Conservation (phyloP, 2,113 vertebrate species). For the Copsychus sechellarum region DNA sequence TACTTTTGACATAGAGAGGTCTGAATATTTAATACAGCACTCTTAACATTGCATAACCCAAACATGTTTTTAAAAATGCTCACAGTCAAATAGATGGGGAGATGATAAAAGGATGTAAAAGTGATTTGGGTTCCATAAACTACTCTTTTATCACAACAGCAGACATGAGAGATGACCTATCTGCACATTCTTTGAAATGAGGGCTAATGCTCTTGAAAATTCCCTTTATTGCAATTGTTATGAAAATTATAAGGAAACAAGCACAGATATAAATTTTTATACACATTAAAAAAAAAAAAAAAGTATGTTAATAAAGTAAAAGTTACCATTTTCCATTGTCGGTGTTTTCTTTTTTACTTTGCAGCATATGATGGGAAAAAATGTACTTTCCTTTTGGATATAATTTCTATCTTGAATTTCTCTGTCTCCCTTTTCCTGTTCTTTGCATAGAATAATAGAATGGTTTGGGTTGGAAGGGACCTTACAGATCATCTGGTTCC, state of each 20-base stretch:
- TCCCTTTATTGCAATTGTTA: neutral
- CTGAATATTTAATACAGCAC: constrained; percentile 11
- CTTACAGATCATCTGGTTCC: neutral
- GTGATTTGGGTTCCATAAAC: neutral
- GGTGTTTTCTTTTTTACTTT: neutral
- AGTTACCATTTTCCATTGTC: neutral
- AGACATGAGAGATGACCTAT: neutral
- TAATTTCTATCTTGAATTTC: neutral
- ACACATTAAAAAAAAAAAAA: neutral
- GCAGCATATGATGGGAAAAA: neutral
- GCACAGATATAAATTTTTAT: neutral
- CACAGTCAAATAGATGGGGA: neutral
- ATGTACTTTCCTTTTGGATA: neutral
- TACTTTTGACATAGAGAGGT: neutral
- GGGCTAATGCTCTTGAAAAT: neutral
- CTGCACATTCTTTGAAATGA: neutral
- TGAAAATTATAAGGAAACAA: neutral
- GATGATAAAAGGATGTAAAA: neutral
- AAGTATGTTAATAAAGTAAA: neutral
- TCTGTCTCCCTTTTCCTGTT: neutral
- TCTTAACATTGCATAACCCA: neutral
- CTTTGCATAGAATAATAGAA: neutral
- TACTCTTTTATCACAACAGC: neutral
- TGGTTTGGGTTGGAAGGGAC: neutral
- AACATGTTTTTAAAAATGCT: neutral